Conservation (phyloP, 2,888 invertebrate genomes). For the Parascotia fuliginaria region DNA sequence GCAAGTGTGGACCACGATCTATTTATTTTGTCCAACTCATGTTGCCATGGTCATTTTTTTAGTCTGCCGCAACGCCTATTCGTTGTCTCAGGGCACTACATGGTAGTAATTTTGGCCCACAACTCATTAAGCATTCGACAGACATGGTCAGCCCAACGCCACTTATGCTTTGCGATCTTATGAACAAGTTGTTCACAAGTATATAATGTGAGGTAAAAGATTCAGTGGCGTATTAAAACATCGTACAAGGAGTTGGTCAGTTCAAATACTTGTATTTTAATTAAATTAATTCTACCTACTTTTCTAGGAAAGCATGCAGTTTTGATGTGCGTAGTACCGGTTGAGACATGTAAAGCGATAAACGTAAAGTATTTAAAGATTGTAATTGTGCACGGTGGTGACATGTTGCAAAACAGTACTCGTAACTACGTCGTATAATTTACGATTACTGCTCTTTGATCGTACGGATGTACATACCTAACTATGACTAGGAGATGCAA, state of each 20-base stretch:
- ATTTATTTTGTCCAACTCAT: too few species aligned
- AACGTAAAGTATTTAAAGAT: constrained; percentile 34
- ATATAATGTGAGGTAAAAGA: not conserved
- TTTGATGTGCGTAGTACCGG: constrained; percentile 4
- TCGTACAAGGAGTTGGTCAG: not conserved
- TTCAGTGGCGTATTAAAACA: not conserved
- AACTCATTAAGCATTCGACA: too few species aligned
- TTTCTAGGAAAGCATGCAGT: not conserved
- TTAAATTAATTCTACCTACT: constrained; percentile 1
- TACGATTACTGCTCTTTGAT: constrained; percentile 12
- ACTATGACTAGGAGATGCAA: not conserved
- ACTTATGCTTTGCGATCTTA: too few species aligned
- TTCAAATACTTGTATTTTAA: not conserved
- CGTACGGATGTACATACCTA: not conserved
- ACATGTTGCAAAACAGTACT: constrained; percentile 13
- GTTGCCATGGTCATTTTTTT: too few species aligned
- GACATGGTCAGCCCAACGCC: too few species aligned
- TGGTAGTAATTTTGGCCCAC: too few species aligned
- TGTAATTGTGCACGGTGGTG: constrained; percentile 16
- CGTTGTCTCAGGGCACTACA: too few species aligned
- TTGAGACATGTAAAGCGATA: constrained; percentile 20
- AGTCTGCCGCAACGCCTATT: too few species aligned
- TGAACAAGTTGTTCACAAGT: too few species aligned
- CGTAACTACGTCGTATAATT: constrained; percentile 9
- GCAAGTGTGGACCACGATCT: too few species aligned